Evolutionary conservation across 2,113 vertebrate genomes (phyloP).

Genomic region (Xenopus laevis): DNA sequence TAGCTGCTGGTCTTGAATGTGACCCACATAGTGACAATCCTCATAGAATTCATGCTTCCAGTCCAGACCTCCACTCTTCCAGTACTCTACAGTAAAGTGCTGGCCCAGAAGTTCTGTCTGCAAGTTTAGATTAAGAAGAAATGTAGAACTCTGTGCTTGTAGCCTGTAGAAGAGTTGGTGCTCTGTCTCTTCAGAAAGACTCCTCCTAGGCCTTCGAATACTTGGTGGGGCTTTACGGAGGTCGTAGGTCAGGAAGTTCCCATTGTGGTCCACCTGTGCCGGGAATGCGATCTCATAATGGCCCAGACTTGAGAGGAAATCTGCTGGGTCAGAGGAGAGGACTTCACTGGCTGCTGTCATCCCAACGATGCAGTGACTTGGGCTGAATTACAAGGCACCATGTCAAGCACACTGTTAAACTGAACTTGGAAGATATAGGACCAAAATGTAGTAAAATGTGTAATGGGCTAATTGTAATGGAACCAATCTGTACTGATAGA

Average conservation of each 20-base stretch:
- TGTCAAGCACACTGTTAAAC: constrained; percentile 45
- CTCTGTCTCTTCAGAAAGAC: constrained; percentile 57
- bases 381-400: constrained; percentile 45
- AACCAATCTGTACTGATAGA: not conserved
- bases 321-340: constrained; percentile 66
- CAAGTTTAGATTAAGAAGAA: constrained; percentile 90
- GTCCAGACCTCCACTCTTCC: constrained; percentile 83
- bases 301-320: constrained; percentile 86
- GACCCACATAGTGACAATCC: constrained; percentile 88
- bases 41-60: constrained; percentile 87
- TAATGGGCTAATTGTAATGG: not conserved
- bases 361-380: constrained; percentile 36
- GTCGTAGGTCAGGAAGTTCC: constrained; percentile 72
- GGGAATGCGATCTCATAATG: constrained; percentile 95
- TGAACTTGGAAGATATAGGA: constrained; percentile 15
- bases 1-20: constrained; percentile 82
- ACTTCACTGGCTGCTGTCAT: constrained; percentile 41
- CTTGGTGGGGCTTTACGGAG: constrained; percentile 49
- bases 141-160: constrained; percentile 80
- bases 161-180: constrained; percentile 88
- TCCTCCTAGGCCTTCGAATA: constrained; percentile 62
- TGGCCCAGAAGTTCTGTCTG: constrained; percentile 83
- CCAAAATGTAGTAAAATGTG: constrained; percentile 14
- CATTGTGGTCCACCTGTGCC: constrained; percentile 82
- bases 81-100: constrained; percentile 93